Base-by-base conservation (phyloP, 2,888 invertebrate species). In the Odontocolon sp. region DNA sequence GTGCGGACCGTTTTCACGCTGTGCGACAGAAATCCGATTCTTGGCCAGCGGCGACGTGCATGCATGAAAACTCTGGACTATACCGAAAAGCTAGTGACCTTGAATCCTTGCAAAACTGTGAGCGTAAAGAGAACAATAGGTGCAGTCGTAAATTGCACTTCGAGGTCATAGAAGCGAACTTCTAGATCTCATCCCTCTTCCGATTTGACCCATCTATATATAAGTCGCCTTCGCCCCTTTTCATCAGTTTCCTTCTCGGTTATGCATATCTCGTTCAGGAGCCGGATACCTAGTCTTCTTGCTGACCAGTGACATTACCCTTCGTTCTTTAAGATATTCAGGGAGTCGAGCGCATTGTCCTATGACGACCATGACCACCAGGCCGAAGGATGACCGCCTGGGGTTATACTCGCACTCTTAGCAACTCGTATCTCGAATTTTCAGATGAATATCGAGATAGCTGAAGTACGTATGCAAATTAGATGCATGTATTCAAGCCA, bases 151-250 rank as follows among this genome's bases (percentile, higher is more conserved):
- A 89, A 89, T 89, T 85, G 75, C 63, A 3, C 78, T 68, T 75
- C 87, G 86, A 88, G 88, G 88, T 88, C 87, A 84, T 84, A 80
- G 83, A 73, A 82, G 72, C 77, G 66, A 75, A 83, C 79, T 79
- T 82, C 76, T 69, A 74, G 40, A 68, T 74, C 50, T 9, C 18
- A 18, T 52, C 23, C 23, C 66, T 45, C 47, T 40, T 42, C 38
- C 6, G 23, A 21, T 40, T 50, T 61, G 54, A 38, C 18, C 36
- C 56, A 3, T 66, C 23, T 23, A 11, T 36, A 45, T 18, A 33
- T 45, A 21, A 28, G 31, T 50, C 71, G 56, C 21, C 16, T 36
- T 38, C 72, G 57, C 70, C 71, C 63, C 61, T 67, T 71, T 56
- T 52, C 57, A 23, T 52, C 75, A 74, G 70, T 52, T 67, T 76